Percentiles rank a stretch among this genome's conserved stretches.
These are phyloP conservation scores for Rapana venosa DNA, from an alignment of 2,888 invertebrate species.

Conservation along the genomic window DNA sequence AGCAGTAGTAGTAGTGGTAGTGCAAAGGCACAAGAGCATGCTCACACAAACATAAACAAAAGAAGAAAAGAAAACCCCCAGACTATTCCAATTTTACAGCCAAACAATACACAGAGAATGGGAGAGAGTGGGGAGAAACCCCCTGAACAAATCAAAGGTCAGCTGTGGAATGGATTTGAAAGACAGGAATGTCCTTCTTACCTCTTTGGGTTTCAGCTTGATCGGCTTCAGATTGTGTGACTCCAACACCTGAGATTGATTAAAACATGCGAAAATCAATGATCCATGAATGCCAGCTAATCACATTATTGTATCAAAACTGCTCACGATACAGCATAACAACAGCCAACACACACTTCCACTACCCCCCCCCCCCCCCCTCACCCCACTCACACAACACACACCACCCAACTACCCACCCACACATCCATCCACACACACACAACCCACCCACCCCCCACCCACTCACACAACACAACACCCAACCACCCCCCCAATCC, in stretches of 20 bases:
- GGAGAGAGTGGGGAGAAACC: neutral
- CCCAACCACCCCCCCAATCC: too few species aligned
- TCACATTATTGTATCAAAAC: neutral
- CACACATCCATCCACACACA: too few species aligned
- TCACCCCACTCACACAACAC: neutral
- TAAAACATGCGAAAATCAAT: too few species aligned
- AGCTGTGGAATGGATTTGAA: neutral
- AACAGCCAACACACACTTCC: neutral
- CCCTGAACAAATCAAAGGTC: neutral
- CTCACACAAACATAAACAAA: neutral
- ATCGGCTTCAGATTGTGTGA: constrained; percentile 82
- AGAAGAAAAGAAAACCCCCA: neutral
- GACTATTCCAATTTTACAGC: neutral
- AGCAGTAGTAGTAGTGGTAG: too few species aligned
- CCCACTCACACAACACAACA: too few species aligned
- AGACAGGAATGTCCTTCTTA: constrained; percentile 51
- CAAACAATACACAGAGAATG: neutral
- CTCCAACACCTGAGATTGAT: constrained; percentile 79
- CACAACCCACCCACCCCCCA: too few species aligned
- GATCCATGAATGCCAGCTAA: neutral
- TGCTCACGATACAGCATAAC: neutral
- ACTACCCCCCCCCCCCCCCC: neutral
- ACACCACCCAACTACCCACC: too few species aligned
- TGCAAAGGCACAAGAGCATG: too few species aligned
- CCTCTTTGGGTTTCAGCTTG: constrained; percentile 83